Percentiles rank a stretch among this genome's conserved stretches.
Evolutionary conservation across 2,797 vertebrate genomes (phyloP).

Genomic region (Falco concolor): DNA sequence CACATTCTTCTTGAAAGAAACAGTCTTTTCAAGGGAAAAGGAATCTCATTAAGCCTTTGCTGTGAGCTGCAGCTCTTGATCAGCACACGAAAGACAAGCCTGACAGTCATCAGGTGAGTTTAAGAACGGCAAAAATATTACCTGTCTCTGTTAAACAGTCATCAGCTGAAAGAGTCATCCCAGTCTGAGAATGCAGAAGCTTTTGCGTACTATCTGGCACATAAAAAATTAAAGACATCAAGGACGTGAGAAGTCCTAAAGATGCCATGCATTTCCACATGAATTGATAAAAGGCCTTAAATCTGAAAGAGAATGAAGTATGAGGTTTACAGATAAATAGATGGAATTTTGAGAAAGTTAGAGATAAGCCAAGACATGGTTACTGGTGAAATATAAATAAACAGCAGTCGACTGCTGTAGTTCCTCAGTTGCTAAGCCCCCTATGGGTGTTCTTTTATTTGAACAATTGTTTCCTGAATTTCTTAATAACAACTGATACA

Average conservation of each 20-base stretch:
- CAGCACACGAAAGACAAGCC: neutral
- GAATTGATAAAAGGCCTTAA: slow-evolving; percentile 69
- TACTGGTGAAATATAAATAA: slow-evolving; percentile 34
- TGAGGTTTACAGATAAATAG: slow-evolving; percentile 66
- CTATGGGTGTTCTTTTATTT: slow-evolving; percentile 31
- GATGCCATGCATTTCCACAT: slow-evolving; percentile 57
- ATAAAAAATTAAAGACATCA: slow-evolving; percentile 66
- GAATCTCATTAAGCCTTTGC: slow-evolving; percentile 40
- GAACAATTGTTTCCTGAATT: slow-evolving; percentile 67
- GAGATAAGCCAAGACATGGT: neutral
- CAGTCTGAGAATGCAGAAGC: neutral
- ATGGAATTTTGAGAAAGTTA: slow-evolving; percentile 49
- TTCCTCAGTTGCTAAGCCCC: neutral
- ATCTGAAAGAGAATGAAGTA: slow-evolving; percentile 71
- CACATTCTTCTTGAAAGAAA: slow-evolving; percentile 36
- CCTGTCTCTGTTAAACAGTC: slow-evolving; percentile 34
- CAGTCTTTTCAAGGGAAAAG: neutral
- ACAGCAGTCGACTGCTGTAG: neutral
- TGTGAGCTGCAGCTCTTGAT: slow-evolving; percentile 45
- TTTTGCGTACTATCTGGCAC: neutral
- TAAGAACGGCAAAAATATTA: slow-evolving; percentile 31
- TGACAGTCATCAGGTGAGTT: slow-evolving; percentile 44
- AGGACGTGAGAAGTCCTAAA: slow-evolving; percentile 57
- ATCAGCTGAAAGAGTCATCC: slow-evolving; percentile 29
- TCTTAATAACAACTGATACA: slow-evolving; percentile 21